Conservation (phyloP, 2,888 invertebrate genomes). For the Phlogophora meticulosa region DNA sequence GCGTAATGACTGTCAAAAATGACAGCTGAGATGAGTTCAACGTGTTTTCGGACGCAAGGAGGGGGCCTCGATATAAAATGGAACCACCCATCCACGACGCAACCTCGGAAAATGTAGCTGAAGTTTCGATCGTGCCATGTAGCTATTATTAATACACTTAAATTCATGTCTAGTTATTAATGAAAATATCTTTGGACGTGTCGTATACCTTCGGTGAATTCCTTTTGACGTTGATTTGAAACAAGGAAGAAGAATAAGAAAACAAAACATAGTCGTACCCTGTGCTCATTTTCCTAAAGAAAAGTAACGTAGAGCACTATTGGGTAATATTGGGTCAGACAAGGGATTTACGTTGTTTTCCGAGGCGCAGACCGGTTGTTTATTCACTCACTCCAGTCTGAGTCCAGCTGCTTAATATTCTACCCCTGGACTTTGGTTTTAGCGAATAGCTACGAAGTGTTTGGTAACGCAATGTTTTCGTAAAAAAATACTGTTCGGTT, state of each 20-base stretch:
- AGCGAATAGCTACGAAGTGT: constrained; percentile 7
- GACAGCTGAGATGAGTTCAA: too few species aligned
- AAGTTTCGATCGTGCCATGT: too few species aligned
- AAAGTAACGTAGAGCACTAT: constrained; percentile 4
- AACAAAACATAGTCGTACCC: background rate
- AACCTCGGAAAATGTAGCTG: too few species aligned
- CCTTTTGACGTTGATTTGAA: background rate
- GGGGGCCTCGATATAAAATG: too few species aligned
- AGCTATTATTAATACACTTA: too few species aligned
- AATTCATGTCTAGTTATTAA: background rate
- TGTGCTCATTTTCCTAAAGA: constrained; percentile 11
- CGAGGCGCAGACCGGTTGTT: constrained; percentile 11
- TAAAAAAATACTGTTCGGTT: background rate
- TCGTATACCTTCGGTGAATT: background rate
- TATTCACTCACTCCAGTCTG: constrained; percentile 37
- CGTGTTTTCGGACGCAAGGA: too few species aligned
- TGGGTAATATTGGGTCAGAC: constrained; percentile 19
- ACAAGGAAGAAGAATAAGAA: background rate
- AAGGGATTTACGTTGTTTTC: constrained; percentile 25
- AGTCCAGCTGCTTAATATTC: constrained; percentile 46
- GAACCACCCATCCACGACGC: too few species aligned
- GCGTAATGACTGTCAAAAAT: too few species aligned
- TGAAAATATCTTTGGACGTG: background rate
- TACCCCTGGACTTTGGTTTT: constrained; percentile 6
- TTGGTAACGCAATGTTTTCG: background rate